Percentiles rank a stretch among this genome's conserved stretches.
Evolutionary conservation across 2,888 invertebrate species (phyloP).

Genomic region (Galerucella nymphaeae): DNA sequence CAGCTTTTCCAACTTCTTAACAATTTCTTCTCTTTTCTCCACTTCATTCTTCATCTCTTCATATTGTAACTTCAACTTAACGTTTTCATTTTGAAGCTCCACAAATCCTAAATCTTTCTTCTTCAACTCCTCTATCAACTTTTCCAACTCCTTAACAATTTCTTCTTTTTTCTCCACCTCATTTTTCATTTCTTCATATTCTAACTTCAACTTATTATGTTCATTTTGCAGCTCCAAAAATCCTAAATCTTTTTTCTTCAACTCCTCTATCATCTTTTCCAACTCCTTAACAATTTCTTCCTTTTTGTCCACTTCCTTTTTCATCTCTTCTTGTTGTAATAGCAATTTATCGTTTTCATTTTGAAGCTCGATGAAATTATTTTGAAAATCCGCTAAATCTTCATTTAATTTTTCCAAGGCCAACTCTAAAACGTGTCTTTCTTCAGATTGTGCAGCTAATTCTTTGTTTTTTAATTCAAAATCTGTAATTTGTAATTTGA

Average conservation of each 20-base stretch:
- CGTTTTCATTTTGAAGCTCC: too few relatives aligned
- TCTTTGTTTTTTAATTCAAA: constrained; percentile 57
- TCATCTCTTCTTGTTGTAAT: constrained; percentile 41
- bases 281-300: constrained; percentile 23
- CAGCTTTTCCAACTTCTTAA: constrained; percentile 30
- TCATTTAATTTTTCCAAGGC: constrained; percentile 43
- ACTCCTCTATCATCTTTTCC: background rate
- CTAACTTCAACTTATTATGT: constrained; percentile 7
- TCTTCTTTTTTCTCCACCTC: constrained; percentile 46
- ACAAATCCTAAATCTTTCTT: too few relatives aligned
- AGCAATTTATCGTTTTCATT: constrained; percentile 46
- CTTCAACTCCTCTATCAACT: constrained; percentile 10
- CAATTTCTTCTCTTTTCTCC: constrained; percentile 48
- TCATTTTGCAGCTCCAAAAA: background rate
- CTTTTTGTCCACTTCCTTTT: constrained; percentile 28
- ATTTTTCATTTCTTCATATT: constrained; percentile 36
- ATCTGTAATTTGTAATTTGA: constrained; percentile 50
- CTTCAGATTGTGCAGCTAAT: constrained; percentile 48
- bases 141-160: constrained; percentile 38
- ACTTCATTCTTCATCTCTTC: constrained; percentile 36
- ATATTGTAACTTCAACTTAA: constrained; percentile 27
- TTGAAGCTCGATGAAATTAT: constrained; percentile 47
- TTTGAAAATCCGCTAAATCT: constrained; percentile 45
- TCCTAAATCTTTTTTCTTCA: background rate
- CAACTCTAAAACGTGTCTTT: constrained; percentile 50